A percentile compares a stretch with the other conserved stretches of the same genome.
These are phyloP conservation scores for Sylvilagus bachmani DNA, from an alignment of 2,113 vertebrate species.

Conservation along the genomic window DNA sequence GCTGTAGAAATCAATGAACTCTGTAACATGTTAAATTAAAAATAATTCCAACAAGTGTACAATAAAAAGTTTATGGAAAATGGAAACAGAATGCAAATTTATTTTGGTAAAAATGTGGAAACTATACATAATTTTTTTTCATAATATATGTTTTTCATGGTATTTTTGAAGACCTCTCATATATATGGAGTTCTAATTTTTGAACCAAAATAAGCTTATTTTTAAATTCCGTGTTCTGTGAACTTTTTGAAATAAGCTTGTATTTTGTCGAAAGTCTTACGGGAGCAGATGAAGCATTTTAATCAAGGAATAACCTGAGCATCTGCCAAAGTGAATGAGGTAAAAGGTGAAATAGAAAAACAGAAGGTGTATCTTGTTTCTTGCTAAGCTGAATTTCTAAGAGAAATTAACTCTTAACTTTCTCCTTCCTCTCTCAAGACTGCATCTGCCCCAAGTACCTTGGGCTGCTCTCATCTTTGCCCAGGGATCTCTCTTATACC, in stretches of 20 bases:
- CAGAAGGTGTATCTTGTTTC: neutral
- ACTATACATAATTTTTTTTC: too few relatives aligned
- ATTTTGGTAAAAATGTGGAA: too few relatives aligned
- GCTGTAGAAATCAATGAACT: neutral
- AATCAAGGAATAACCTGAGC: neutral
- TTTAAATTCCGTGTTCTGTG: too few relatives aligned
- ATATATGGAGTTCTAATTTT: too few relatives aligned
- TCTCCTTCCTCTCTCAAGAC: neutral
- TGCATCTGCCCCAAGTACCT: neutral
- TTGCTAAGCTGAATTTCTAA: neutral
- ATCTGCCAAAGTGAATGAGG: neutral
- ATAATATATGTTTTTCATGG: too few relatives aligned
- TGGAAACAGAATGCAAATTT: too few relatives aligned
- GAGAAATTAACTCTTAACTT: neutral
- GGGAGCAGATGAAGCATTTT: neutral
- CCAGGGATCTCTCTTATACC: neutral
- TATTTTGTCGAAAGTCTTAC: neutral
- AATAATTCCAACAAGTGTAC: too few relatives aligned
- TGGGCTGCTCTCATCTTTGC: neutral
- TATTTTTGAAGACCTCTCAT: too few relatives aligned
- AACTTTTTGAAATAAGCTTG: neutral
- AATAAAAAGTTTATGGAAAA: too few relatives aligned
- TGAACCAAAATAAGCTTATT: too few relatives aligned
- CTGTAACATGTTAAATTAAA: neutral
- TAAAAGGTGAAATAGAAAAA: neutral